Base-by-base conservation (phyloP, 2,888 invertebrate species). In the Adineta ricciae region DNA sequence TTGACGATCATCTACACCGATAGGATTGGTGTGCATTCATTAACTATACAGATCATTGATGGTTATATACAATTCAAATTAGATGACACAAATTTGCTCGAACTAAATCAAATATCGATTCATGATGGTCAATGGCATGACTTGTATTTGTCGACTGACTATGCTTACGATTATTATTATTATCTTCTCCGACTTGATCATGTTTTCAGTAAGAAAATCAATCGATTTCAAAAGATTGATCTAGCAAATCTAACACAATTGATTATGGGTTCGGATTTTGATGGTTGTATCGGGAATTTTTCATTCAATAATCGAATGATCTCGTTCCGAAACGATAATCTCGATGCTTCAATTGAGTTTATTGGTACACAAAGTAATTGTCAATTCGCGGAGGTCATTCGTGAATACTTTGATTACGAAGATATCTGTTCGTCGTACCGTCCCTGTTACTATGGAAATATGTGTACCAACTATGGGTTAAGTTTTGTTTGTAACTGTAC, bases 121-220 rank as follows among this genome's bases (percentile, higher is more conserved):
- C 38, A 78, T 14, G 78, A 78, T 78, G 78, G 78, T 41, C n/a
- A 24, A 78, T 78, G 78, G 78, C 78, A 78, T 78, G 78, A 78
- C 41, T 24, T 78, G 38, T 41, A 78, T 41, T 78, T 78, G 24
- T 78, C n/a, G 11, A 41, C 41, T 16, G 78, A 78, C 41, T 41
- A 38, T 38, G 9, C 8, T 64, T 5, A 64, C 19, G 4, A 1
- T 21, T 21, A 52, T 52, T 16, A 19, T n/a, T 64, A 64, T 64
- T 64, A 64, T 64, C 64, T 78, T 41, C 5, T 78, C n/a, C 78
- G 78, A 11, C 41, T 78, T 78, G 78, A 78, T 78, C 41, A 78
- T 41, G 41, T 78, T 78, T 78, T 78, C 41, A 78, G 78, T 78
- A 9, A 41, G 38, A 41, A n/a, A 78, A 41, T n/a, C 7, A 41